Evolutionary conservation across 2,888 invertebrate species (phyloP), one percentile per base, ranked within the genome.

Genomic region (Sesia apiformis): DNA sequence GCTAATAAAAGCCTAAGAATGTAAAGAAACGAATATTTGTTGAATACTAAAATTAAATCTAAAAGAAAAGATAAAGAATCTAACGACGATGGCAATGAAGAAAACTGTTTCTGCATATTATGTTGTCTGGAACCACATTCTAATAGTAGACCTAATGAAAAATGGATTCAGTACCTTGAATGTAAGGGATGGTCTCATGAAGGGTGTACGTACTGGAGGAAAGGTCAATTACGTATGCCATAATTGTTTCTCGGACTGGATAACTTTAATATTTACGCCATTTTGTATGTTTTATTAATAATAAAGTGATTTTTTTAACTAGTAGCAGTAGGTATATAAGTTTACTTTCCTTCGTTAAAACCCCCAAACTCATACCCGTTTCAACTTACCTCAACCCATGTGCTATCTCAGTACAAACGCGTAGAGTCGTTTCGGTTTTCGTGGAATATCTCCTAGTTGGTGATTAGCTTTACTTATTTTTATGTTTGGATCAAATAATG

Each of bases 241-340:
- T 53, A 59, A 59, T 41, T 59, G 58, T 51, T 57, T 57, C 41
- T 57, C 58, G 49, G 56, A 59, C 53, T 56, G n/a, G 8, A 52
- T 4, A n/a, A n/a, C n/a, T n/a, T n/a, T n/a, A n/a, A n/a, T n/a
- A n/a, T n/a, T n/a, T n/a, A n/a, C n/a, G n/a, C n/a, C n/a, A n/a
- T n/a, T n/a, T n/a, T n/a, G n/a, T n/a, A n/a, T n/a, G n/a, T n/a
- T n/a, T n/a, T 39, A 40, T 52, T 7, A 52, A 40, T 52, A 52
- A 41, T 5, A 41, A 41, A 41, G 41, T 41, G 4, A n/a, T 41
- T 41, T 6, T 6, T 41, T 41, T 41, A 41, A 41, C 4, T 41
- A 5, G 6, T 41, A 41, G 4, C 41, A 41, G n/a, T n/a, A n/a
- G n/a, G 4, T 6, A 41, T 41, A 5, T 41, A 5, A 5, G 4